Evolutionary conservation across 2,113 vertebrate species (phyloP), one percentile per base, ranked within the genome.

Genomic region (Eolophus roseicapilla): DNA sequence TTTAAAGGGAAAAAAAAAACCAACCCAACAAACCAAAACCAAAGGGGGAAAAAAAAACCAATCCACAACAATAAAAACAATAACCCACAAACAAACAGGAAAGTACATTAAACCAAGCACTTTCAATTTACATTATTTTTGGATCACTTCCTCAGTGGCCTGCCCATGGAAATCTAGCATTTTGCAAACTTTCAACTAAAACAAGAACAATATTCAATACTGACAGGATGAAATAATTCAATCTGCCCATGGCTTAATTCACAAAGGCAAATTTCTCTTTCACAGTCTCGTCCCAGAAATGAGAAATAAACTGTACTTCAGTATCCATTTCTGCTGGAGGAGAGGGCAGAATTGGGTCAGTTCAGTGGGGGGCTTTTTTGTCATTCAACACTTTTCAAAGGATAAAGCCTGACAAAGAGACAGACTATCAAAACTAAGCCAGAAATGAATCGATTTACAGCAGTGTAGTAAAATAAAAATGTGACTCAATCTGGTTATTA

Each of bases 61-160:
- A 14, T 2, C 13, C 10, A 65, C 6, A 75, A 24, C 8, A 9
- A 33, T 31, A 68, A n/a, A n/a, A 15, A 31, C 50, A 87, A 20
- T 12, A 80, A 86, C 65, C 5, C 10, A 23, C 63, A 80, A 87
- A 90, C 46, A 97, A 95, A 92, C 43, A 94, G 57, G 39, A 91
- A 88, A 70, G 63, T 67, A 92, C 77, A 95, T 93, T 96, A 97
- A 98, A 96, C 19, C 65, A 75, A 97, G 93, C 68, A 91, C 28
- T 93, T 92, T 82, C 82, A 82, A 95, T 96, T 97, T 96, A 91
- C 53, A 82, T 96, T 96, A 96, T 85, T 95, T 97, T 94, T 96
- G 86, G 90, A 96, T 95, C 96, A 97, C 91, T 97, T 96, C 82
- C 92, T 94, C 90, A 92, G 80, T 0, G 5, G 60, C 67, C 94